Conservation (phyloP, 1,140 invertebrate species). For the Rhagoletis pomonella region DNA sequence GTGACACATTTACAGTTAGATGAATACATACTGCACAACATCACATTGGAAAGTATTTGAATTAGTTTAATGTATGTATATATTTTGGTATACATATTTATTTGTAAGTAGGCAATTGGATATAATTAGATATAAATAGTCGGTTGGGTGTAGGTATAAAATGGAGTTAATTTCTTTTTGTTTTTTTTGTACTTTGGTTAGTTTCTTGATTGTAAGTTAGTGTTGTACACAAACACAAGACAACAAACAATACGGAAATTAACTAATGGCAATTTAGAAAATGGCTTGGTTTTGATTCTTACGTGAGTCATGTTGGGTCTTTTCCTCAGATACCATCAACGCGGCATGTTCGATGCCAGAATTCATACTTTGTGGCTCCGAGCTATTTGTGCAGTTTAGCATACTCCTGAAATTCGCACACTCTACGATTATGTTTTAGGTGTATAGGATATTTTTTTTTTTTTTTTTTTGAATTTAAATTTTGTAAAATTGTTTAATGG, state of each 20-base stretch:
- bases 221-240: conserved; percentile 39
- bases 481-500: conserved; percentile 53
- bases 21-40: conserved; percentile 11
- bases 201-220: conserved; percentile 6
- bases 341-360: conserved; percentile 83
- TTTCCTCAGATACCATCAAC: conserved; percentile 85
- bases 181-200: not conserved
- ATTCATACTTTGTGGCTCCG: conserved; percentile 82
- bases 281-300: conserved; percentile 75
- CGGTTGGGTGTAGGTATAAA: not conserved
- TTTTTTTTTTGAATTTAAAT: conserved; percentile 57
- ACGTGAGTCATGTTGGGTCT: conserved; percentile 87
- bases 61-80: not conserved
- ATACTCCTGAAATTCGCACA: conserved; percentile 85
- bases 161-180: conserved; percentile 10
- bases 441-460: conserved; percentile 70
- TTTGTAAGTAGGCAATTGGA: not conserved
- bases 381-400: conserved; percentile 87
- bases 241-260: conserved; percentile 38
- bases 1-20: conserved; percentile 24
- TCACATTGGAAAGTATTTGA: not conserved
- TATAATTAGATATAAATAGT: not conserved
- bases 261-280: conserved; percentile 39
- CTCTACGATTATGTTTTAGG: conserved; percentile 77
- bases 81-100: not conserved